Evolutionary conservation across 2,888 invertebrate genomes (phyloP), one percentile per base, ranked within the genome.

Genomic region (Drosophila bunnanda): DNA sequence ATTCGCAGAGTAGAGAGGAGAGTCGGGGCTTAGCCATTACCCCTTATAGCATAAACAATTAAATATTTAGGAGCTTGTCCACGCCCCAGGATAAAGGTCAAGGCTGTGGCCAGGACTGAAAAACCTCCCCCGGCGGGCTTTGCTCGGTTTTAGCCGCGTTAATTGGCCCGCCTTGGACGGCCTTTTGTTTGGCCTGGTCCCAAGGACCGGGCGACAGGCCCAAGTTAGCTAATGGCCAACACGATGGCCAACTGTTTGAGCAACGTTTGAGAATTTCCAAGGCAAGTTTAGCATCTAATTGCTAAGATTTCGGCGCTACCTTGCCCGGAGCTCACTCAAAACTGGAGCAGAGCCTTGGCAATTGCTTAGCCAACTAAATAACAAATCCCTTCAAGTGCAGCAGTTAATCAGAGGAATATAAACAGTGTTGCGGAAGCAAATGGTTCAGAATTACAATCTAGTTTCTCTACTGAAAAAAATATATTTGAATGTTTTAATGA

Each of bases 11-110:
- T 1, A 10, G 7, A 7, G n/a, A 10, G 13, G 2, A 10, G 7
- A 17, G 36, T 17, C 25, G 44, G 15, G 55, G 38, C 57, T n/a
- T 30, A 7, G 59, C 67, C 68, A 32, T 66, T 53, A 73, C 52
- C 43, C 54, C 79, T 61, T 69, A 52, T 67, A 76, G 74, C 82
- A 80, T 87, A 82, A 89, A 82, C 83, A 88, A 86, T 89, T 89
- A 88, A 88, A 85, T 89, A 88, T 85, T 85, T 85, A 88, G 68
- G 70, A 41, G 73, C 66, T 68, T 48, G 54, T 58, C 38, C 32
- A 50, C 50, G 89, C 83, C 89, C 74, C 68, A 72, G 80, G 85
- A 82, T 88, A 82, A 86, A 85, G 89, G 85, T 89, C 85, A 89
- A 89, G 89, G 85, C 86, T 89, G 70, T 52, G 75, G 52, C 48